Base-by-base conservation (phyloP, 2,113 vertebrate species). In the Naja naja region DNA sequence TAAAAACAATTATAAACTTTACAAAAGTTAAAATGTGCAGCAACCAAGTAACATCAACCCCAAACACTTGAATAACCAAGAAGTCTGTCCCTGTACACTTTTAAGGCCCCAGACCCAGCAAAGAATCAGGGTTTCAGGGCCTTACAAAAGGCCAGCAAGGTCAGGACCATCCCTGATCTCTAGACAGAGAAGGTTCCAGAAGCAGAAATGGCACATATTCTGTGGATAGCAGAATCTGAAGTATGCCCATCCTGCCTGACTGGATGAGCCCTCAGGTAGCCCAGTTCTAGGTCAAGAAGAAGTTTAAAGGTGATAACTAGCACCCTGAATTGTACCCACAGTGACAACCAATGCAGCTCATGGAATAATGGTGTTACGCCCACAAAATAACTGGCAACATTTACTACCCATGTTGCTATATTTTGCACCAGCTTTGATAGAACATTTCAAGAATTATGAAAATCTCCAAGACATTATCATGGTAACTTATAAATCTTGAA, bases 401-500 rank as follows among this genome's bases (percentile, higher is more conserved):
- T 69, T 69, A 69, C n/a, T 69, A 69, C 4, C 7, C 7, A 20
- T 39, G 74, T 39, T 81, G 6, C n/a, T 39, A 7, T 34, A 81
- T 43, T 81, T 39, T 81, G 74, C 34, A 81, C 1, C 18, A 81
- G 18, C 18, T 39, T 43, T 81, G 34, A 81, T 81, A 39, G 34
- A 81, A 81, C 69, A 39, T 81, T 81, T 81, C 9, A 7, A 81
- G 34, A 39, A n/a, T 39, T n/a, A 64, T 49, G 69, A n/a, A 95
- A 43, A 88, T 90, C 88, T 90, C 91, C 47, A 39, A 91, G 69
- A 53, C 12, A 20, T 93, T 94, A 94, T 55, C 95, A 47, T 69
- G n/a, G 89, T 43, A 90, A 92, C 88, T 54, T 47, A 94, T 7
- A 87, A 94, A 91, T 94, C 81, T 96, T 96, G 55, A 12, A n/a